Conservation (phyloP, 2,888 invertebrate genomes). For the Allacma fusca region DNA sequence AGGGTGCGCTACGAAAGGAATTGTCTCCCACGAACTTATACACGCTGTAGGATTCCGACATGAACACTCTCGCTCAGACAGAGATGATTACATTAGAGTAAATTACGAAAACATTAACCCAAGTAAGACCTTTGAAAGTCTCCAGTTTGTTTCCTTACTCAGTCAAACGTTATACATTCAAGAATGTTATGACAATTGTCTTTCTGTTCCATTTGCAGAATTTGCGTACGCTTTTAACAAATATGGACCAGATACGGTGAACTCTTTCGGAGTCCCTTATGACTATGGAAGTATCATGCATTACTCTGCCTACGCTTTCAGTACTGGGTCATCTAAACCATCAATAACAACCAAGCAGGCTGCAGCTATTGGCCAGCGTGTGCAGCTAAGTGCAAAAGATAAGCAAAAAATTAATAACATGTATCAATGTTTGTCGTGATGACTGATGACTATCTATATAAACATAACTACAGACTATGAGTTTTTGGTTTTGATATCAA, state of each 20-base stretch:
- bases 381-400: conserved; percentile 41
- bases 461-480: background rate
- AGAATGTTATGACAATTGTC: too few relatives aligned
- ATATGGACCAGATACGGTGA: conserved; percentile 8
- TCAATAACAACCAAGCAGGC: conserved; percentile 31
- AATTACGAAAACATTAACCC: conserved; percentile 46
- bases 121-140: conserved; percentile 23
- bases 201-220: background rate
- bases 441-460: too few relatives aligned
- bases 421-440: conserved; percentile 45
- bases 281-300: conserved; percentile 67
- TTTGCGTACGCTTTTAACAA: conserved; percentile 27
- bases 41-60: conserved; percentile 51
- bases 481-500: too few relatives aligned
- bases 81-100: conserved; percentile 46
- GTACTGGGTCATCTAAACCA: background rate
- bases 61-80: conserved; percentile 47
- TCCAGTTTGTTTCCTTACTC: too few relatives aligned
- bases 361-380: conserved; percentile 42
- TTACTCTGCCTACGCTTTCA: conserved; percentile 66
- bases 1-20: conserved; percentile 40
- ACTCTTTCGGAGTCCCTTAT: conserved; percentile 62
- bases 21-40: conserved; percentile 48
- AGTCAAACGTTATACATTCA: too few relatives aligned
- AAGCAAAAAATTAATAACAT: conserved; percentile 43